A percentile compares a stretch with the other conserved stretches of the same genome.
Evolutionary conservation across 1,140 invertebrate species (phyloP).

Genomic region (Agraylea sexmaculata): DNA sequence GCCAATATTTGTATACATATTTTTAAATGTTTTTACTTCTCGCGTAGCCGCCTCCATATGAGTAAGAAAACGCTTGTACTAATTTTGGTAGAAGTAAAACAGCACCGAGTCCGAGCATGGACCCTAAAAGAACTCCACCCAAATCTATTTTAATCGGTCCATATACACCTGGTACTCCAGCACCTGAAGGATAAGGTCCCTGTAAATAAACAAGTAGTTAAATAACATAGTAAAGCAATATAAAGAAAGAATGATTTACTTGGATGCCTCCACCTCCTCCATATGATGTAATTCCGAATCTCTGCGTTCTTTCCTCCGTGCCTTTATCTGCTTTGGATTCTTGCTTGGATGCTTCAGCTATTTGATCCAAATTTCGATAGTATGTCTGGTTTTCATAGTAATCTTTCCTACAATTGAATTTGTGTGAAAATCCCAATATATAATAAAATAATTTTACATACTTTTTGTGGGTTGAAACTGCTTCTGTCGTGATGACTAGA

Average conservation of each 20-base stretch:
- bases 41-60: conserved; percentile 51
- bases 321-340: conserved; percentile 26
- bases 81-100: conserved; percentile 68
- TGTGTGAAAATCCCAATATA: conserved; percentile 14
- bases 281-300: conserved; percentile 35
- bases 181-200: conserved; percentile 27
- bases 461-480: background rate
- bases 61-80: conserved; percentile 54
- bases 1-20: background rate
- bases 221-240: background rate
- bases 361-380: conserved; percentile 33
- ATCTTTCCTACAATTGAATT: conserved; percentile 4
- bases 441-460: conserved; percentile 6
- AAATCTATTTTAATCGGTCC: conserved; percentile 67
- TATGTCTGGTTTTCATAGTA: conserved; percentile 7
- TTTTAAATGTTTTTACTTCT: conserved; percentile 45
- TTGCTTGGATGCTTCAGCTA: conserved; percentile 32
- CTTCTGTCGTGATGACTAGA: background rate
- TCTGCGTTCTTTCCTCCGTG: conserved; percentile 29
- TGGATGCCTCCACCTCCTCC: conserved; percentile 28
- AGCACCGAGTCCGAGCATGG: conserved; percentile 64
- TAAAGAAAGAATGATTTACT: conserved; percentile 13
- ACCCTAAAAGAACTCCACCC: conserved; percentile 66
- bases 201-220: conserved; percentile 14
- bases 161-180: conserved; percentile 38